Percentiles rank a stretch among this genome's conserved stretches.
phyloP scores from a whole-genome alignment of 2,113 vertebrate species.

The Hystrix brachyura region DNA sequence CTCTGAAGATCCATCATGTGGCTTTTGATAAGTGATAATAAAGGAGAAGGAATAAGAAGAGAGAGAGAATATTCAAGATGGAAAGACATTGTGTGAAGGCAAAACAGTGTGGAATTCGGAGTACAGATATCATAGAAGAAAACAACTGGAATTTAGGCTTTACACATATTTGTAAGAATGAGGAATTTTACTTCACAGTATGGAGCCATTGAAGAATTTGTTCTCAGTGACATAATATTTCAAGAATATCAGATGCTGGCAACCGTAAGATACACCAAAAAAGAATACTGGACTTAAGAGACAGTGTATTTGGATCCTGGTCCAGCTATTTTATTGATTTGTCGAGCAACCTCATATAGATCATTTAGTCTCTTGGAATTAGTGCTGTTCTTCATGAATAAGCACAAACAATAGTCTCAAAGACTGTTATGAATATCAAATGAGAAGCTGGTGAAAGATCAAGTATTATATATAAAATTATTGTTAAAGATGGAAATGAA shows the following conservation, averaged over 20 bases:
- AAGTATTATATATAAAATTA: background rate
- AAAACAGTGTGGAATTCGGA: background rate
- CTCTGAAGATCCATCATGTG: background rate
- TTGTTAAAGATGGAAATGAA: background rate
- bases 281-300: background rate
- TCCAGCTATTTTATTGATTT: background rate
- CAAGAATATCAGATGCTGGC: background rate
- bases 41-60: background rate
- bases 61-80: background rate
- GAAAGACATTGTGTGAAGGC: background rate
- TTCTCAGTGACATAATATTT: background rate
- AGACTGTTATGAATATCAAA: background rate
- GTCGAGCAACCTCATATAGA: background rate
- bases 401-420: background rate
- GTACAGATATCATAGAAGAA: background rate
- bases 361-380: conserved; percentile 15
- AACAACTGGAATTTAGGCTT: background rate
- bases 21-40: background rate
- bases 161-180: background rate
- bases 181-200: background rate
- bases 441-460: background rate
- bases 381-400: conserved; percentile 20
- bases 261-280: background rate
- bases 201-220: background rate
- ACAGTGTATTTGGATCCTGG: background rate